These are phyloP conservation scores for Drosophila helvetica DNA, from an alignment of 2,888 invertebrate genomes.

Conservation along the genomic window DNA sequence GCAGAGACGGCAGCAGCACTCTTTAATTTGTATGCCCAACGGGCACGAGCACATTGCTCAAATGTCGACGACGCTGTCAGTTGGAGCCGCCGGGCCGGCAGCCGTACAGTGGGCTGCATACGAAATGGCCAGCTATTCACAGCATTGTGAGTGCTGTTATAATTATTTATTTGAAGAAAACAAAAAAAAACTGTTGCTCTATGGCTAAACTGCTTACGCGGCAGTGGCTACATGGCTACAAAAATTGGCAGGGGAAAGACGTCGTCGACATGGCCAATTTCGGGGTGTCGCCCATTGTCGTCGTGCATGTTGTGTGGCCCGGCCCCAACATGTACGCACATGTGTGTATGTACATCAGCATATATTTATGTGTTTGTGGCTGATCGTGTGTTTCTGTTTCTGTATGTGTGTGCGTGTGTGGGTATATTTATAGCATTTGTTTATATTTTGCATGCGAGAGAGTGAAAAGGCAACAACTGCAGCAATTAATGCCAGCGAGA, in stretches of 20 bases:
- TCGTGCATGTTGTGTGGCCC: constrained; percentile 58
- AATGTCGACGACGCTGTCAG: constrained; percentile 76
- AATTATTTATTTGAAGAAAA: constrained; percentile 66
- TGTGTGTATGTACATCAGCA: too few species aligned
- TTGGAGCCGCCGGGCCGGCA: constrained; percentile 37
- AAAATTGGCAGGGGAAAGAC: constrained; percentile 7
- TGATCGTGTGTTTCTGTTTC: background rate
- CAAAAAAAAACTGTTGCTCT: constrained; percentile 34
- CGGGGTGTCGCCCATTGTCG: constrained; percentile 6
- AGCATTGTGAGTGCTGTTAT: constrained; percentile 66
- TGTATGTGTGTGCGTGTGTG: constrained; percentile 19
- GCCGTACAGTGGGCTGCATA: constrained; percentile 75
- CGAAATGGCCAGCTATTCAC: constrained; percentile 18
- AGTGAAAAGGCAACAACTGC: constrained; percentile 39
- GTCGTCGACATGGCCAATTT: constrained; percentile 27
- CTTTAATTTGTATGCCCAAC: constrained; percentile 69
- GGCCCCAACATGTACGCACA: constrained; percentile 56
- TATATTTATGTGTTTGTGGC: background rate
- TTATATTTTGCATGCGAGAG: constrained; percentile 71
- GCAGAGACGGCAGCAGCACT: constrained; percentile 10
- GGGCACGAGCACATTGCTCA: constrained; percentile 68
- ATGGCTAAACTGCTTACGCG: constrained; percentile 37
- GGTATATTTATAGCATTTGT: constrained; percentile 74
- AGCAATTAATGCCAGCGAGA: constrained; percentile 15
- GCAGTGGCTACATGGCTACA: constrained; percentile 31